Evolutionary conservation across 2,113 vertebrate species (phyloP).

Genomic region (Natator depressus): DNA sequence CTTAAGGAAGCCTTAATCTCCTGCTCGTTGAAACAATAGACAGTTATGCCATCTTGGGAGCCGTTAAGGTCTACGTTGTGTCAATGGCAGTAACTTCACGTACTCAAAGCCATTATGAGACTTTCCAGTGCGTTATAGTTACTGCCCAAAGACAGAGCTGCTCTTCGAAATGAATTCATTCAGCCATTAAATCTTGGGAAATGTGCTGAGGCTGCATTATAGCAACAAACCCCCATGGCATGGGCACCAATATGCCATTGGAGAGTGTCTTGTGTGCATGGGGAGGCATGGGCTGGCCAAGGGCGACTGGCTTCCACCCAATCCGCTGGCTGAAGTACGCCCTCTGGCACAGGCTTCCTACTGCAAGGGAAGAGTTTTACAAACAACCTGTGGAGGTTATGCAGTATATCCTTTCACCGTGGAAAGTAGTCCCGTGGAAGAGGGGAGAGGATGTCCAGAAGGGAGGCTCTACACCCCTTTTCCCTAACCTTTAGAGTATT

Average conservation of each 20-base stretch:
- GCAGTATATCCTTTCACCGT: rapidly evolving
- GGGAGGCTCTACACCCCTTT: rapidly evolving
- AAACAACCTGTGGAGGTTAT: background rate
- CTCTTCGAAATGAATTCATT: background rate
- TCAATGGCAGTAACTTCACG: background rate
- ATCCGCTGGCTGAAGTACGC: no score
- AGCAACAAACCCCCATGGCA: background rate
- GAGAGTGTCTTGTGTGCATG: no score
- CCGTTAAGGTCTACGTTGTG: background rate
- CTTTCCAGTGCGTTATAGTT: background rate
- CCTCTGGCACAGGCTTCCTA: background rate
- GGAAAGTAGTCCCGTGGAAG: background rate
- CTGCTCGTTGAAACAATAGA: background rate
- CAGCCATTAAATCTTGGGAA: background rate
- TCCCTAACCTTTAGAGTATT: background rate
- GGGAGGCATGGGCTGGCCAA: background rate
- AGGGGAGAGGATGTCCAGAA: rapidly evolving
- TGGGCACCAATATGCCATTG: no score
- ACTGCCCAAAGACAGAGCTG: background rate
- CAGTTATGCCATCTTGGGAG: rapidly evolving
- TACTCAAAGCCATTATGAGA: background rate
- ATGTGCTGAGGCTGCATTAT: background rate
- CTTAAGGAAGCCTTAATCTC: background rate
- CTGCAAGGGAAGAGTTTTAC: no score
- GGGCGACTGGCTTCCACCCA: background rate